Percentiles rank a stretch among this genome's conserved stretches.
Evolutionary conservation across 2,888 invertebrate genomes (phyloP).

Genomic region (Cerceris rybyensis): DNA sequence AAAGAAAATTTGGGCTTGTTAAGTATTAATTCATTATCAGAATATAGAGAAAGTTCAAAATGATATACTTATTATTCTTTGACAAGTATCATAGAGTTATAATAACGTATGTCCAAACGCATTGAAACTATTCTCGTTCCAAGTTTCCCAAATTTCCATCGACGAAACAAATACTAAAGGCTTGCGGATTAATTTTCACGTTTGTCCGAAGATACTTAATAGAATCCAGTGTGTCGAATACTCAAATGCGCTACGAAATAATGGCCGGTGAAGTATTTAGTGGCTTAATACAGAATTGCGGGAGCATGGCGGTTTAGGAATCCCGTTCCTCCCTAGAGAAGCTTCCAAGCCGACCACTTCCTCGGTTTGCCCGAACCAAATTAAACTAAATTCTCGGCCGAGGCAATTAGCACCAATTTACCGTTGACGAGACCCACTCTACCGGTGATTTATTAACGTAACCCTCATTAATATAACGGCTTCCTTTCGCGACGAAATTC

Average conservation of each 20-base stretch:
- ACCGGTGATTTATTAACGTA: conserved; percentile 69
- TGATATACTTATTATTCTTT: no score
- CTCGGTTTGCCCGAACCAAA: conserved; percentile 62
- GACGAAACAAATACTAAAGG: neutral
- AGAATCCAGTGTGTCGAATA: conserved; percentile 41
- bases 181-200: conserved; percentile 38
- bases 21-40: no score
- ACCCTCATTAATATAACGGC: conserved; percentile 22
- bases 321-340: conserved; percentile 40
- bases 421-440: conserved; percentile 62
- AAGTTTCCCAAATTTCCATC: neutral
- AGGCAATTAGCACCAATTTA: conserved; percentile 78
- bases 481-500: conserved; percentile 12
- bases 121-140: no score
- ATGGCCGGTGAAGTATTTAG: conserved; percentile 56
- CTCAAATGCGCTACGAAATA: conserved; percentile 46
- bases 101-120: no score
- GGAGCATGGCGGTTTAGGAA: conserved; percentile 53
- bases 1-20: no score
- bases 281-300: conserved; percentile 60
- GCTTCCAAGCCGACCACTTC: conserved; percentile 50
- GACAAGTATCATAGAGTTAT: no score
- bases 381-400: conserved; percentile 76
- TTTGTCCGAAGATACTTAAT: conserved; percentile 35
- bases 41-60: no score